These are phyloP conservation scores for Erinaceus europaeus DNA, from an alignment of 2,113 vertebrate species.

Conservation along the genomic window DNA sequence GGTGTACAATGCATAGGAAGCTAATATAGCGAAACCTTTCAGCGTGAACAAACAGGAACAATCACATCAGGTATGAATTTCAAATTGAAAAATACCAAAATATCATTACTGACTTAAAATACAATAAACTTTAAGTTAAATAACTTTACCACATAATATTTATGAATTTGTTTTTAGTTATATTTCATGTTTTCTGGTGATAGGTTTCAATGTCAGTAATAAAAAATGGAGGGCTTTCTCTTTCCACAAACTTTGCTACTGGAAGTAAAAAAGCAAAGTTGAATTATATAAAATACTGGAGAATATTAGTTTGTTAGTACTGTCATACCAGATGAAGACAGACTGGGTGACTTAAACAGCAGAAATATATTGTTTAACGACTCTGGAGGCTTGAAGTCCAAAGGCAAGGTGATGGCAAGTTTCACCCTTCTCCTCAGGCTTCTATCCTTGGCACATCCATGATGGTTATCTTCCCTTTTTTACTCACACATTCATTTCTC, in stretches of 20 bases:
- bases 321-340: background rate
- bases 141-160: background rate
- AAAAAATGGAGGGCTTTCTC: too few relatives aligned
- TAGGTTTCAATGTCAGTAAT: too few relatives aligned
- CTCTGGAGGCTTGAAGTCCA: background rate
- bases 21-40: constrained; percentile 5
- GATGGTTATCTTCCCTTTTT: too few relatives aligned
- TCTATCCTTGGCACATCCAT: background rate
- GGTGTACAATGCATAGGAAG: background rate
- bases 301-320: background rate
- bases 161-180: background rate
- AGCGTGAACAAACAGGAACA: background rate
- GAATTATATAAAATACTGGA: background rate
- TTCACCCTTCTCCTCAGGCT: background rate
- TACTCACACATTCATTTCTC: background rate
- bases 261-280: background rate
- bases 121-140: background rate
- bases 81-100: constrained; percentile 22
- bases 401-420: background rate
- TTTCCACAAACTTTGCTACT: background rate
- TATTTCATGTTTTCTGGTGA: too few relatives aligned
- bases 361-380: background rate
- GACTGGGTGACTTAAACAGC: background rate
- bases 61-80: background rate
- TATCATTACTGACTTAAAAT: background rate